These are phyloP conservation scores for Sternotherus odoratus DNA, from an alignment of 2,797 vertebrate genomes.

Conservation along the genomic window DNA sequence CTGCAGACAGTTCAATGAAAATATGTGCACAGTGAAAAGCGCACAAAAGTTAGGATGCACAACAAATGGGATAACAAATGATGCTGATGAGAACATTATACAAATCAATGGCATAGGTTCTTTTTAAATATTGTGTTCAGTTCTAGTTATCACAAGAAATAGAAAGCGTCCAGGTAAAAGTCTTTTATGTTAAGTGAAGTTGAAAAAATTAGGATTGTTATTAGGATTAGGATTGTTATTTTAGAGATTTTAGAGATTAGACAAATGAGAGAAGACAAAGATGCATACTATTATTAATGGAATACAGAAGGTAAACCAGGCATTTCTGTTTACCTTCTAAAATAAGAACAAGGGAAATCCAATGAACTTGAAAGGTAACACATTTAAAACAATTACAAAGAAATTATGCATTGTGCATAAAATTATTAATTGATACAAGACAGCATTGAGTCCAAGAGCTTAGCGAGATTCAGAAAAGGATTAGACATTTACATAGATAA, in stretches of 20 bases:
- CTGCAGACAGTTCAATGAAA: not conserved
- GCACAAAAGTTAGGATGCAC: rapidly evolving
- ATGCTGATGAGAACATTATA: not conserved
- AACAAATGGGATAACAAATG: not conserved
- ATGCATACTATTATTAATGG: slow-evolving; percentile 38
- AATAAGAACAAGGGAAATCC: not conserved
- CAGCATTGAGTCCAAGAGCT: not conserved
- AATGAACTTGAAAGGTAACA: not conserved
- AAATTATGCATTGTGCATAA: not conserved
- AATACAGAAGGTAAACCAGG: slow-evolving; percentile 5
- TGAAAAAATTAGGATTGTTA: slow-evolving; percentile 48
- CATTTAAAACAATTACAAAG: not conserved
- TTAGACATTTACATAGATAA: not conserved
- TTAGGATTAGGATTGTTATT: slow-evolving; percentile 24
- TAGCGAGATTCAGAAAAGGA: not conserved
- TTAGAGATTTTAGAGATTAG: slow-evolving; percentile 2
- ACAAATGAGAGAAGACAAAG: slow-evolving; percentile 44
- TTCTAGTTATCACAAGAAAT: slow-evolving; percentile 45
- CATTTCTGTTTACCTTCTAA: slow-evolving; percentile 6
- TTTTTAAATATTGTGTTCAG: not conserved
- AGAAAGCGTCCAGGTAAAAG: slow-evolving; percentile 18
- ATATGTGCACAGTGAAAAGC: not conserved
- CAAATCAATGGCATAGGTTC: slow-evolving; percentile 33
- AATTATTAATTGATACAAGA: not conserved
- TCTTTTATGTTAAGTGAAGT: slow-evolving; percentile 47